Conservation (phyloP, 1,140 invertebrate species). For the Caenorhabditis inopinata region DNA sequence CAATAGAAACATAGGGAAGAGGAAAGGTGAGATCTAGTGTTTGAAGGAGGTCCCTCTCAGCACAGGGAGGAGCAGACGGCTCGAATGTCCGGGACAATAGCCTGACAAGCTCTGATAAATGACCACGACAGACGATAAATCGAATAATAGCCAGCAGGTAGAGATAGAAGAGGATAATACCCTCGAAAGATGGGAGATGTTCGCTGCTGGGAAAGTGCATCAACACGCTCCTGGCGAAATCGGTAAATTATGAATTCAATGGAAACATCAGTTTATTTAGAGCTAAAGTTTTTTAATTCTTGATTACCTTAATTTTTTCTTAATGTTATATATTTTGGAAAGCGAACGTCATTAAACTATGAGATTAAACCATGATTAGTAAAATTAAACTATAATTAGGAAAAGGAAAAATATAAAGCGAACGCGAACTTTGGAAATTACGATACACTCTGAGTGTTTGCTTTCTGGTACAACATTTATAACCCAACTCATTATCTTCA, state of each 20-base stretch:
- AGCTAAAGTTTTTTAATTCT: too few relatives aligned
- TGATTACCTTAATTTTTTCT: too few relatives aligned
- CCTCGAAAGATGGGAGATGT: background rate
- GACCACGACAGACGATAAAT: background rate
- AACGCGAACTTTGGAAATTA: background rate
- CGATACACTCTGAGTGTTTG: slow-evolving; percentile 22
- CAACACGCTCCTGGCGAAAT: background rate
- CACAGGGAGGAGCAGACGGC: slow-evolving; percentile 16
- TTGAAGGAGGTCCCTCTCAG: background rate
- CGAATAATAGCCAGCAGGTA: slow-evolving; percentile 8
- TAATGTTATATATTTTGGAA: too few relatives aligned
- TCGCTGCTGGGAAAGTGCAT: background rate
- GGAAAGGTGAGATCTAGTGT: slow-evolving; percentile 15
- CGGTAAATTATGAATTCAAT: background rate
- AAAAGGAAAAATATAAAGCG: background rate
- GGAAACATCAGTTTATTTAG: background rate
- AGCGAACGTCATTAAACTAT: too few relatives aligned
- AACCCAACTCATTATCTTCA: background rate
- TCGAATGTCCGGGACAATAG: slow-evolving; percentile 1
- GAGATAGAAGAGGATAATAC: too few relatives aligned
- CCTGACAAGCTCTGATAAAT: slow-evolving; percentile 32
- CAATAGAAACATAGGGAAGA: slow-evolving; percentile 5
- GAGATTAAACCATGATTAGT: too few relatives aligned
- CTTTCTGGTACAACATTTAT: background rate
- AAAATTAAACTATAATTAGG: too few relatives aligned